Percentiles rank a stretch among this genome's conserved stretches.
phyloP scores from a whole-genome alignment of 2,888 invertebrate species.

The Spodoptera littoralis region DNA sequence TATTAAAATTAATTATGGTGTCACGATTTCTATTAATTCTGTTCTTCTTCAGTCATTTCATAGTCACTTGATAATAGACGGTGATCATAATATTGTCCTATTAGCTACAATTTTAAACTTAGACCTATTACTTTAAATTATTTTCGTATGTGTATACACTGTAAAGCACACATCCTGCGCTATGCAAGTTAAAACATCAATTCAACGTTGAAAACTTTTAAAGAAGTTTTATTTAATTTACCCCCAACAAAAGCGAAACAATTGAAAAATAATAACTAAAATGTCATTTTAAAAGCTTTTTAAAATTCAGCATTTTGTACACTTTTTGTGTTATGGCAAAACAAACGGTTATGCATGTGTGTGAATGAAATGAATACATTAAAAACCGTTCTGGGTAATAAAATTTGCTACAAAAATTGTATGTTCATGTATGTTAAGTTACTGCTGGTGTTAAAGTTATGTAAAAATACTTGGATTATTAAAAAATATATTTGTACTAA shows the following conservation, averaged over 20 bases:
- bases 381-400: conserved; percentile 32
- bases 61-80: no score
- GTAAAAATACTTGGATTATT: neutral
- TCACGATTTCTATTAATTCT: no score
- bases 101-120: no score
- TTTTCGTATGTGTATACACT: no score
- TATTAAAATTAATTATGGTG: no score
- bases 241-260: conserved; percentile 4
- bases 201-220: no score
- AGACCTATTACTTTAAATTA: no score
- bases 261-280: conserved; percentile 1
- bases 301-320: conserved; percentile 19
- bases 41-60: no score
- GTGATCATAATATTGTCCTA: no score
- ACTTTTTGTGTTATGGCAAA: conserved; percentile 23
- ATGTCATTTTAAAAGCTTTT: conserved; percentile 20
- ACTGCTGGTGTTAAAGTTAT: neutral
- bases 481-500: no score
- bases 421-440: conserved; percentile 8
- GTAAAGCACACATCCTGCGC: no score
- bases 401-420: conserved; percentile 16
- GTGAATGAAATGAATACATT: conserved; percentile 47
- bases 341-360: conserved; percentile 27
- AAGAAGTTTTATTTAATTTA: neutral
- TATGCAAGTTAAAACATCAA: no score